Base-by-base conservation (phyloP, 2,888 invertebrate genomes). In the Orthonevra nobilis region DNA sequence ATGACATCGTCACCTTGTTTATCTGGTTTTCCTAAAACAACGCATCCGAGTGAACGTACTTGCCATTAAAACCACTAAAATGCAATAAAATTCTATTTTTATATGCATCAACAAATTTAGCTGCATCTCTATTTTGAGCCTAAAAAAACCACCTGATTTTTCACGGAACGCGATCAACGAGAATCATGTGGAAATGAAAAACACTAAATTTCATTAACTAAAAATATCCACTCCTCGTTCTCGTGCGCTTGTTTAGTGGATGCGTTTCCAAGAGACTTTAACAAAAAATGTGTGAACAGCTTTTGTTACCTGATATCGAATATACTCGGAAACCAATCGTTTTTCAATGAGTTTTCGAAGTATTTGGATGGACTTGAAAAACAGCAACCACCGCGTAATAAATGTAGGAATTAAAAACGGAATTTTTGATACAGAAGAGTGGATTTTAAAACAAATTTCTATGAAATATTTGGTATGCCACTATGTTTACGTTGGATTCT, bases 181-280 rank as follows among this genome's bases (percentile, higher is more conserved):
- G 82, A 81, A 85, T 60, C 81, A 75, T 77, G 68, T 56, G 81
- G 69, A 70, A 60, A 46, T 44, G 26, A 9, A 32, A 61, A 48
- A 66, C 26, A 66, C 40, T 44, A 77, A 50, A 58, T 52, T 56
- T 56, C 61, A 48, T 66, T 6, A 28, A 48, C 60, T 28, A 38
- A 52, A 61, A 61, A 61, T 61, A 48, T 34, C 42, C 6, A 0
- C 15, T 34, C 34, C 32, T 15, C 40, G 40, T 19, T 56, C 3
- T n/a, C n/a, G n/a, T n/a, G n/a, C n/a, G n/a, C n/a, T n/a, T n/a
- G n/a, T n/a, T n/a, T n/a, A n/a, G 9, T 9, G 6, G 10, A 3
- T 38, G 15, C 20, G 17, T 40, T 15, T 12, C 20, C 40, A 20
- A 32, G 6, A 42, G 14, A 9, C n/a, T n/a, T n/a, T n/a, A n/a